Evolutionary conservation across 2,888 invertebrate species (phyloP), one percentile per base, ranked within the genome.

Genomic region (Hyles lineata): DNA sequence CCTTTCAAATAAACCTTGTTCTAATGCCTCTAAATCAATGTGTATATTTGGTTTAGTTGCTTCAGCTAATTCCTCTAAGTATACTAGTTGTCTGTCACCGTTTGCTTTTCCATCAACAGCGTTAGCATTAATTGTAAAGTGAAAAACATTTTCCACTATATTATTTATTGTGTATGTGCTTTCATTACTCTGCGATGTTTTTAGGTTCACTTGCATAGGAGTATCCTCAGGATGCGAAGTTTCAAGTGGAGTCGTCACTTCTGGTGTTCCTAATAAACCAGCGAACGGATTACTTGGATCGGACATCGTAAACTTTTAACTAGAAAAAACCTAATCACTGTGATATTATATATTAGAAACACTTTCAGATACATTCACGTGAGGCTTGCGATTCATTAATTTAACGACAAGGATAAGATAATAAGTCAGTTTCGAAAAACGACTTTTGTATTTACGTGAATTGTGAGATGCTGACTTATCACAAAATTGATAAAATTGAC

Each of bases 1-100:
- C 76, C 98, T 95, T 86, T 98, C 98, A 88, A 98, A 98, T 19
- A 98, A 89, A 0, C 96, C 97, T 84, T 97, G 97, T 76, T 97
- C 97, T 67, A 98, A 87, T 1, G 96, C 93, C 79, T 97, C 96
- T 74, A 96, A 88, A 77, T 97, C 96, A 78, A 96, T 92, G 70
- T 95, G 87, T 70, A 88, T 86, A 71, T 90, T 88, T 11, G 95
- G 95, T 62, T 91, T 90, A 75, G 94, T 89, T 9, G 94, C 93
- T 70, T 90, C 88, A 3, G 95, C 95, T 71, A 96, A 92, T 81
- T 97, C 96, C 78, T 96, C 96, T 72, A 98, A 91, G 82, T 95
- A 96, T 4, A 98, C 95, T 73, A 97, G 87, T 78, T 96, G 95
- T 74, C 83, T 88, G 55, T 90, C 88, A 61, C 82, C 79, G 11